A percentile compares a stretch with the other conserved stretches of the same genome.
phyloP scores from a whole-genome alignment of 2,113 vertebrate species.

The Apodemus sylvaticus region DNA sequence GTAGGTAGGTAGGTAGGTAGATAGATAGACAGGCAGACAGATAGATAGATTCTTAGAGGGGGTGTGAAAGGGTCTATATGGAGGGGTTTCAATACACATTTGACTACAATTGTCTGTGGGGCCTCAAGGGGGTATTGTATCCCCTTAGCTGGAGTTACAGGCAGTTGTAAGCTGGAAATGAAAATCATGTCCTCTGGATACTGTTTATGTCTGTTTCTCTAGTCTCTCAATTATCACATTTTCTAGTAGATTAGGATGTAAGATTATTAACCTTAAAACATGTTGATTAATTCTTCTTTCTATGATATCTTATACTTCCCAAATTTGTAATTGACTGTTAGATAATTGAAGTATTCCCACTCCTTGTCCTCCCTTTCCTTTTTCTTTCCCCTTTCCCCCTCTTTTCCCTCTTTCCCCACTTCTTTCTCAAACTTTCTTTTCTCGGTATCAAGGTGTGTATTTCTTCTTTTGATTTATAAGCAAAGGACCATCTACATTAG shows the following conservation, averaged over 20 bases:
- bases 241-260: constrained; percentile 54
- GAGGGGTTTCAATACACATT: background rate
- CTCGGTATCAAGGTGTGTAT: background rate
- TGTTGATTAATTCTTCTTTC: background rate
- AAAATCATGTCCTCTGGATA: background rate
- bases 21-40: background rate
- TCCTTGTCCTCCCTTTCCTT: too few species aligned
- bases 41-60: background rate
- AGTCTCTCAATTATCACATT: background rate
- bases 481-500: background rate
- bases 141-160: background rate
- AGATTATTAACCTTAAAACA: constrained; percentile 64
- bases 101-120: background rate
- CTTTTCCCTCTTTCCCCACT: too few species aligned
- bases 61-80: background rate
- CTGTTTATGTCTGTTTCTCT: background rate
- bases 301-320: background rate
- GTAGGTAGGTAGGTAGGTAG: background rate
- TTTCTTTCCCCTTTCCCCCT: too few species aligned
- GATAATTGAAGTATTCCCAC: background rate
- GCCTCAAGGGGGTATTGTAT: background rate
- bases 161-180: background rate
- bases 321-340: constrained; percentile 48
- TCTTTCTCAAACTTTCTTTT: background rate
- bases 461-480: background rate